These are phyloP conservation scores for Passer domesticus DNA, from an alignment of 2,113 vertebrate species.

Conservation along the genomic window DNA sequence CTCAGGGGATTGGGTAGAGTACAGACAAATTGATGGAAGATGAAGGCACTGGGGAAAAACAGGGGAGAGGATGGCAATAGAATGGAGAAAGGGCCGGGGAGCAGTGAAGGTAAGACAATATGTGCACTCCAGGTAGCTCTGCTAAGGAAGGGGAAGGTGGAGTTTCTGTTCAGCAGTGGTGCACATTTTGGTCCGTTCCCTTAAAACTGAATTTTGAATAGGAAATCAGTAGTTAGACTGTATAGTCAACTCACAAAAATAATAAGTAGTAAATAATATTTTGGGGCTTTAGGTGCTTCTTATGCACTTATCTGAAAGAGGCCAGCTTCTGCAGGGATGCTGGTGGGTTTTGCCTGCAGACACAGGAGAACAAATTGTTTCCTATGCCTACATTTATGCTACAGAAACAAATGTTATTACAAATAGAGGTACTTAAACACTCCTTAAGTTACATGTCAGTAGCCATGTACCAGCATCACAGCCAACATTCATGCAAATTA, in stretches of 20 bases:
- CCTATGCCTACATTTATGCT: background rate
- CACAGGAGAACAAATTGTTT: background rate
- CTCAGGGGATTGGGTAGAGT: background rate
- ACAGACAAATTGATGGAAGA: background rate
- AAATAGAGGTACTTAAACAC: background rate
- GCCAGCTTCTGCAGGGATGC: background rate
- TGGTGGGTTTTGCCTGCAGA: background rate
- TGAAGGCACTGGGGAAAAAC: background rate
- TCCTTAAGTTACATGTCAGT: background rate
- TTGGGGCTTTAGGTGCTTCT: background rate
- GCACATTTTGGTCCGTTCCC: background rate
- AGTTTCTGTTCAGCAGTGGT: background rate
- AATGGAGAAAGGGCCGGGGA: background rate
- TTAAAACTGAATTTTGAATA: background rate
- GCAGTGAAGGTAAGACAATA: background rate
- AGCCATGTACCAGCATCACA: background rate
- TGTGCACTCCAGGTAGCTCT: background rate
- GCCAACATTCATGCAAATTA: background rate
- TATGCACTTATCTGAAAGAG: background rate
- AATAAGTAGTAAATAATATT: background rate
- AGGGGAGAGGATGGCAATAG: background rate
- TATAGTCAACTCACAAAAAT: background rate
- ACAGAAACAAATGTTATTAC: background rate
- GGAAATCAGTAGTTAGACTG: background rate
- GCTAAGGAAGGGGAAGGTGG: background rate